A percentile compares a stretch with the other conserved stretches of the same genome.
These are phyloP conservation scores for Morpho helenor DNA, from an alignment of 2,888 invertebrate species.

Conservation along the genomic window DNA sequence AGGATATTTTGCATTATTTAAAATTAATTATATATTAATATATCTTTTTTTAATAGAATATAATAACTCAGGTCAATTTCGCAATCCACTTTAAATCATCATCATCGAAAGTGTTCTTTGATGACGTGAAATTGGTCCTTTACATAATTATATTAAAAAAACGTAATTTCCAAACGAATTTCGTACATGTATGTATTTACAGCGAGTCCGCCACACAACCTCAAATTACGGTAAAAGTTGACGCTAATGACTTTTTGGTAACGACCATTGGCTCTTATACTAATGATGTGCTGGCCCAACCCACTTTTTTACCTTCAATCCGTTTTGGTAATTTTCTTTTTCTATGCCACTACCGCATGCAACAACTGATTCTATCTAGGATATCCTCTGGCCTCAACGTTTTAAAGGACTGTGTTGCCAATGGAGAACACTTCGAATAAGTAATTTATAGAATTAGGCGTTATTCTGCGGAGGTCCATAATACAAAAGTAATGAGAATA, in stretches of 20 bases:
- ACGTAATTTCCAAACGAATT: constrained; percentile 23
- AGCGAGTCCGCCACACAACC: constrained; percentile 35
- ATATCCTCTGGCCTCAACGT: too few species aligned
- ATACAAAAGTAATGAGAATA: too few species aligned
- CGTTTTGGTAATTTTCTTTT: constrained; percentile 54
- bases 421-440: too few species aligned
- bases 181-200: constrained; percentile 5
- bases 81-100: constrained; percentile 42
- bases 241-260: constrained; percentile 76
- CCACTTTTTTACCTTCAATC: constrained; percentile 72
- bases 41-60: background rate
- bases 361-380: constrained; percentile 30
- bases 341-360: constrained; percentile 54
- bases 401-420: too few species aligned
- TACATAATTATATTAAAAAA: constrained; percentile 61
- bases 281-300: constrained; percentile 68
- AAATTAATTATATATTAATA: too few species aligned
- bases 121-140: constrained; percentile 66
- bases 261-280: constrained; percentile 72
- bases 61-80: constrained; percentile 20
- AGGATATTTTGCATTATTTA: too few species aligned
- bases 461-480: too few species aligned
- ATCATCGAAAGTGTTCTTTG: constrained; percentile 50
- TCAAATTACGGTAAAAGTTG: constrained; percentile 74
- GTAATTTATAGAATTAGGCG: too few species aligned